phyloP scores from a whole-genome alignment of 2,797 vertebrate genomes.

The Tiaroga cobitis region DNA sequence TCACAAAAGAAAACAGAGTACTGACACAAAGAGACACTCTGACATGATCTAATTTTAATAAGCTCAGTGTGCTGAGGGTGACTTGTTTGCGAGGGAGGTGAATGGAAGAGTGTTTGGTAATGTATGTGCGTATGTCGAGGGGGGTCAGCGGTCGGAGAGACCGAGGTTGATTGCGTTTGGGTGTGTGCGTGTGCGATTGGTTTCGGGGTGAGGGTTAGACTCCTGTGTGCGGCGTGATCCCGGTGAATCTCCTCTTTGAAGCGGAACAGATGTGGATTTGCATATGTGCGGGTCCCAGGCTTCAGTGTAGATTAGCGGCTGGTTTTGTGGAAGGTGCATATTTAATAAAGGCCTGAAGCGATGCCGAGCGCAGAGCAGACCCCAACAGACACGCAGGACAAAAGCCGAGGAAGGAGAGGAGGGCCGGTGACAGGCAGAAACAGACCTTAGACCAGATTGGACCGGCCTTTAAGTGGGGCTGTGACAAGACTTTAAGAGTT shows the following conservation, averaged over 20 bases:
- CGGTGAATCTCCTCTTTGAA: constrained; percentile 95
- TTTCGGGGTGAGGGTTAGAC: constrained; percentile 50
- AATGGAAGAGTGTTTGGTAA: constrained; percentile 61
- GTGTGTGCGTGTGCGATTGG: constrained; percentile 66
- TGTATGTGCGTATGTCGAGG: constrained; percentile 5
- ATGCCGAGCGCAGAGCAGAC: constrained; percentile 80
- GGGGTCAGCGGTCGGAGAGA: constrained; percentile 51
- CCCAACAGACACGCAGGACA: constrained; percentile 86
- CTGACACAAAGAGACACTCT: constrained; percentile 88
- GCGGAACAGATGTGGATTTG: constrained; percentile 99
- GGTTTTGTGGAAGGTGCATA: constrained; percentile 91
- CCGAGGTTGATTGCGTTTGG: constrained; percentile 10
- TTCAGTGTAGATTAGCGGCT: constrained; percentile 96
- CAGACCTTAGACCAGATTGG: constrained; percentile 71
- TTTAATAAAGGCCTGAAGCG: constrained; percentile 99
- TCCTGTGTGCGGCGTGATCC: constrained; percentile 85
- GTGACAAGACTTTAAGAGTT: constrained; percentile 81
- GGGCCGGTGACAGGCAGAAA: constrained; percentile 76
- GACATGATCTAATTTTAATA: constrained; percentile 84
- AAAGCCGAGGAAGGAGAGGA: constrained; percentile 84
- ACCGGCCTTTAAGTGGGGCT: constrained; percentile 76
- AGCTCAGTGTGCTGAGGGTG: constrained; percentile 80
- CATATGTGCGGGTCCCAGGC: constrained; percentile 97
- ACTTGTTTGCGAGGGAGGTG: constrained; percentile 60
- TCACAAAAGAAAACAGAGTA: constrained; percentile 84